These are phyloP conservation scores for Polyergus mexicanus DNA, from an alignment of 1,140 invertebrate genomes.

Conservation along the genomic window DNA sequence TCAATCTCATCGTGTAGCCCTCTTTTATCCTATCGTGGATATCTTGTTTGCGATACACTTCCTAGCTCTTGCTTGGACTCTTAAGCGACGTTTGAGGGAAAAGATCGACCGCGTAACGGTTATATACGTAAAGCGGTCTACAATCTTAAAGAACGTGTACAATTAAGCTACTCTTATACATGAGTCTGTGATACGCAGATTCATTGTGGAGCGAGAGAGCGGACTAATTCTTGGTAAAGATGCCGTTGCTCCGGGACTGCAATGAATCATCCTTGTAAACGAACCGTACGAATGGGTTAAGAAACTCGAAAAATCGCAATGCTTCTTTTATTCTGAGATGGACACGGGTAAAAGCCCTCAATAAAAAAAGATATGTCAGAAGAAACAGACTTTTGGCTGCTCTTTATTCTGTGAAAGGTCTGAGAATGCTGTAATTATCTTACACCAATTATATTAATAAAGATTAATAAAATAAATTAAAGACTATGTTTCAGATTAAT, in stretches of 20 bases:
- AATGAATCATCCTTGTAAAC: slow-evolving; percentile 63
- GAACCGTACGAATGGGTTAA: slow-evolving; percentile 3
- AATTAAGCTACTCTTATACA: slow-evolving; percentile 74
- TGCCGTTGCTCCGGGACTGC: slow-evolving; percentile 18
- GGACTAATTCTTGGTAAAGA: slow-evolving; percentile 51
- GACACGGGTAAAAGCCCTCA: slow-evolving; percentile 9
- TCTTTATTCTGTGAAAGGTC: not conserved
- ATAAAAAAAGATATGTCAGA: not conserved
- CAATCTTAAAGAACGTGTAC: slow-evolving; percentile 74
- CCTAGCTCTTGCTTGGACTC: slow-evolving; percentile 62
- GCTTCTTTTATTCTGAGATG: slow-evolving; percentile 4
- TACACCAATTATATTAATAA: not conserved
- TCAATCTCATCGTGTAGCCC: slow-evolving; percentile 19
- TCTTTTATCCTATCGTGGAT: not conserved
- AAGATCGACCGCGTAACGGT: slow-evolving; percentile 78
- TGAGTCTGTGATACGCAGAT: slow-evolving; percentile 74
- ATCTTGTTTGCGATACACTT: not conserved
- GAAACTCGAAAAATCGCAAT: slow-evolving; percentile 32
- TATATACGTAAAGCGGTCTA: slow-evolving; percentile 77
- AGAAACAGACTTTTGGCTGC: not conserved
- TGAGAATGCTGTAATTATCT: not conserved
- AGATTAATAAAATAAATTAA: not conserved
- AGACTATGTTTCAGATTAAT: too few species aligned
- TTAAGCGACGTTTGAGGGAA: slow-evolving; percentile 74
- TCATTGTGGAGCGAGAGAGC: slow-evolving; percentile 70